A percentile compares a stretch with the other conserved stretches of the same genome.
These are phyloP conservation scores for Ormyrus thymus DNA, from an alignment of 2,888 invertebrate genomes.

Conservation along the genomic window DNA sequence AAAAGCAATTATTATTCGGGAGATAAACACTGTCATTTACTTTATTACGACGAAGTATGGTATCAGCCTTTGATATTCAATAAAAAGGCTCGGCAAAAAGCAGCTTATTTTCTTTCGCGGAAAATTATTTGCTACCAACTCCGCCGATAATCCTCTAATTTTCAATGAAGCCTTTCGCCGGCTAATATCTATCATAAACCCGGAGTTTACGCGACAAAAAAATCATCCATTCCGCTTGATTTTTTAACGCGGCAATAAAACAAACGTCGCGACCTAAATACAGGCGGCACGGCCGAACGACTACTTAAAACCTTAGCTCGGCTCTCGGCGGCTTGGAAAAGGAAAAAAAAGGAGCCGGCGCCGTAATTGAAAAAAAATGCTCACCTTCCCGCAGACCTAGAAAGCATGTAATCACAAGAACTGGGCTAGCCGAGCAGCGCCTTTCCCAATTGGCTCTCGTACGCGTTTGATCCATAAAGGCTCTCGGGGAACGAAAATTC, in stretches of 20 bases:
- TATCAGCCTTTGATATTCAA: background rate
- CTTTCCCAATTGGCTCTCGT: slow-evolving; percentile 27
- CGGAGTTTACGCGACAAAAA: slow-evolving; percentile 25
- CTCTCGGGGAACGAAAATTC: slow-evolving; percentile 13
- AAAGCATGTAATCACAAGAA: slow-evolving; percentile 33
- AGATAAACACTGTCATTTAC: background rate
- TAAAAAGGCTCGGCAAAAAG: background rate
- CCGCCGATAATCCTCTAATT: slow-evolving; percentile 21
- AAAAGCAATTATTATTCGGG: no score
- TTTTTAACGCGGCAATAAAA: slow-evolving; percentile 38
- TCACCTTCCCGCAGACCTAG: slow-evolving; percentile 33
- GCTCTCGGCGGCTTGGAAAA: background rate
- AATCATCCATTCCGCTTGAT: slow-evolving; percentile 8
- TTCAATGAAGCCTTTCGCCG: slow-evolving; percentile 22
- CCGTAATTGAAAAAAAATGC: slow-evolving; percentile 15
- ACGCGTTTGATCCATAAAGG: slow-evolving; percentile 15
- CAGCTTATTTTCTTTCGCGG: slow-evolving; percentile 15
- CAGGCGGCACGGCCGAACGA: background rate
- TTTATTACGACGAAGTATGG: background rate
- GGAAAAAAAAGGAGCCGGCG: background rate
- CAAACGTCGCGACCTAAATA: slow-evolving; percentile 27
- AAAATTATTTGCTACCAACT: slow-evolving; percentile 11
- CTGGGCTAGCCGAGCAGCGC: background rate
- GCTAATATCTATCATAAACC: slow-evolving; percentile 37
- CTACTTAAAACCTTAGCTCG: slow-evolving; percentile 13